Percentiles rank a stretch among this genome's conserved stretches.
phyloP scores from a whole-genome alignment of 1,140 invertebrate species.

The Dendrolimus kikuchii region DNA sequence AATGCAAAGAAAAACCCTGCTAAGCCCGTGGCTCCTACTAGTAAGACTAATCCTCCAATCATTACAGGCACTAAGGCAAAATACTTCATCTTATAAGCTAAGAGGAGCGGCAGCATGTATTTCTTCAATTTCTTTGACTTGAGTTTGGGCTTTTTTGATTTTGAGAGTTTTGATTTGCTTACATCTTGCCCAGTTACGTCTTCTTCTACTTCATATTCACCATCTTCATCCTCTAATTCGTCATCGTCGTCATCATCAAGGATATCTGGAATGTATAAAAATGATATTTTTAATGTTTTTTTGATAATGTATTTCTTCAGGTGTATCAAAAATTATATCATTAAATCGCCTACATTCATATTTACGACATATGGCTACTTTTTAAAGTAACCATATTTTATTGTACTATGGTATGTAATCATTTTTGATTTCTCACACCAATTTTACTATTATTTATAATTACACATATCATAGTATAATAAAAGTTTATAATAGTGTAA shows the following conservation, averaged over 20 bases:
- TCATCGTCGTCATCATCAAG: constrained; percentile 49
- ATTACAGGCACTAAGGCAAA: constrained; percentile 83
- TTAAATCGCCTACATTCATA: neutral
- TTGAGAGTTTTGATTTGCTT: constrained; percentile 24
- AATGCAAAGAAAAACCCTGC: constrained; percentile 90
- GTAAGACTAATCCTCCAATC: constrained; percentile 80
- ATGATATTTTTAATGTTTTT: too few species aligned
- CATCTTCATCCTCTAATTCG: constrained; percentile 41
- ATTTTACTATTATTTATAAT: too few species aligned
- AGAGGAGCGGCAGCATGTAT: constrained; percentile 80
- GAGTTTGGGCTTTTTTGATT: constrained; percentile 42
- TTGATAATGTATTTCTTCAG: too few species aligned
- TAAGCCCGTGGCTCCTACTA: constrained; percentile 82
- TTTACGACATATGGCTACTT: neutral
- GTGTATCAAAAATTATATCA: constrained; percentile 5
- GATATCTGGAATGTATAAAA: constrained; percentile 54
- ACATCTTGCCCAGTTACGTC: constrained; percentile 17
- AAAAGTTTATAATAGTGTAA: too few species aligned
- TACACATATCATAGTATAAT: too few species aligned
- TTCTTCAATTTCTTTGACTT: constrained; percentile 77
- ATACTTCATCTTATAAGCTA: constrained; percentile 89
- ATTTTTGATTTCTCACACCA: too few species aligned
- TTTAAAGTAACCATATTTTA: neutral
- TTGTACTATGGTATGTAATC: too few species aligned
- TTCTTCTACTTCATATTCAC: constrained; percentile 37